Evolutionary conservation across 2,888 invertebrate species (phyloP).

Genomic region (Polymixis lichenea): DNA sequence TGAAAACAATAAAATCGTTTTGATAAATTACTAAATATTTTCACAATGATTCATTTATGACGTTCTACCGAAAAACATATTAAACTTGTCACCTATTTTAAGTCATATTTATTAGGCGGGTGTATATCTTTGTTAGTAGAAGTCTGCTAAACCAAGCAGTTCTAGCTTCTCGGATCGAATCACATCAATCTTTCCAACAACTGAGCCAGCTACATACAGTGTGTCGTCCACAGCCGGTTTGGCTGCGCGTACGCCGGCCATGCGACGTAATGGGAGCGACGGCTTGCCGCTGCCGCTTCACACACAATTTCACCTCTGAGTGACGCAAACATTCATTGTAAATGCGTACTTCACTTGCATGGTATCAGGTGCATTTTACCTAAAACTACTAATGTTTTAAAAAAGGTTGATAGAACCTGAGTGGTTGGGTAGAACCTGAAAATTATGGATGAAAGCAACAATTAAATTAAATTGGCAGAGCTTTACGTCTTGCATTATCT

Average conservation of each 20-base stretch:
- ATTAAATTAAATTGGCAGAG: not conserved
- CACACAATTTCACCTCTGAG: conserved; percentile 91
- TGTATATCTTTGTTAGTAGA: not conserved
- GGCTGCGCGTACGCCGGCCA: conserved; percentile 83
- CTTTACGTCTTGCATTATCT: not conserved
- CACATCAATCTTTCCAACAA: not conserved
- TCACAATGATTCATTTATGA: conserved; percentile 3
- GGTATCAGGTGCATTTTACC: conserved; percentile 81
- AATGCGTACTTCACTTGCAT: conserved; percentile 81
- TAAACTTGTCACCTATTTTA: not conserved
- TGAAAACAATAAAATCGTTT: conserved; percentile 23
- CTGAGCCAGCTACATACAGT: conserved; percentile 73
- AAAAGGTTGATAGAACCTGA: not conserved
- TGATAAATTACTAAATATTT: conserved; percentile 3
- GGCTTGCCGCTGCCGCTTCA: conserved; percentile 89
- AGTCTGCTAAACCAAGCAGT: not conserved
- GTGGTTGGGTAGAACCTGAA: not conserved
- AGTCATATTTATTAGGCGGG: no score
- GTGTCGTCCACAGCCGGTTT: conserved; percentile 84
- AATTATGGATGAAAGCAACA: not conserved
- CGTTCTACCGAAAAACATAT: not conserved
- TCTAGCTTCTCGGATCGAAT: conserved; percentile 4
- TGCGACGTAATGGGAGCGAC: conserved; percentile 90
- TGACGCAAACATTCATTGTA: conserved; percentile 89
- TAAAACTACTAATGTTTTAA: conserved; percentile 45